Percentiles rank a stretch among this genome's conserved stretches.
phyloP scores from a whole-genome alignment of 2,888 invertebrate species.

The Diarsia rubi region DNA sequence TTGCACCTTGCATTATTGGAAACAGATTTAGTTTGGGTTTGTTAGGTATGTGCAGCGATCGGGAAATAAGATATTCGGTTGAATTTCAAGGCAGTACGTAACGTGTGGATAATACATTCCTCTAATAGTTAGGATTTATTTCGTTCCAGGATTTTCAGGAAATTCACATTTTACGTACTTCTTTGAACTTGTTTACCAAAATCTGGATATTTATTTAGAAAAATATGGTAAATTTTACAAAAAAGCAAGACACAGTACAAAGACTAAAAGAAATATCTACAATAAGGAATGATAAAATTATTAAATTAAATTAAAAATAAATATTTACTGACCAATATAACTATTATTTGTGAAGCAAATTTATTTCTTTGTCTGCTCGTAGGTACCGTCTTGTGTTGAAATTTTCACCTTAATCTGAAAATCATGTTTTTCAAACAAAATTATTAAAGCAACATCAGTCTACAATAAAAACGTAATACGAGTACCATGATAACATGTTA shows the following conservation, averaged over 20 bases:
- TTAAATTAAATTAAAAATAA: too few species aligned
- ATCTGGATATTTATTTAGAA: too few species aligned
- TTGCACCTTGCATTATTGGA: not conserved
- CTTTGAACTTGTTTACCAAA: too few species aligned
- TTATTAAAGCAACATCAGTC: not conserved
- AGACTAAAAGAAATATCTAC: too few species aligned
- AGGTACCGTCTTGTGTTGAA: not conserved
- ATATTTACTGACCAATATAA: not conserved
- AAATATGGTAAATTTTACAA: too few species aligned
- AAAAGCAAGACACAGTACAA: too few species aligned
- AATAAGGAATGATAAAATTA: too few species aligned
- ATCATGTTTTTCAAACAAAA: not conserved
- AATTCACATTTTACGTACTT: not conserved
- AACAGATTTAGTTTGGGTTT: not conserved
- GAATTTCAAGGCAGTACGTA: not conserved
- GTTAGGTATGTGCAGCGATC: not conserved
- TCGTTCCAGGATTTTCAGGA: not conserved
- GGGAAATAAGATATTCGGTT: not conserved
- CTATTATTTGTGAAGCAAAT: not conserved
- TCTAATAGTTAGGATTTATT: not conserved
- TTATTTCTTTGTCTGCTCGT: not conserved
- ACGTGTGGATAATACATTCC: not conserved
- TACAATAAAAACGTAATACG: constrained; percentile 7
- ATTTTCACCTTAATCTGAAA: not conserved
- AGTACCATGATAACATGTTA: not conserved